Evolutionary conservation across 2,113 vertebrate genomes (phyloP).

Genomic region (Cephalopterus ornatus): DNA sequence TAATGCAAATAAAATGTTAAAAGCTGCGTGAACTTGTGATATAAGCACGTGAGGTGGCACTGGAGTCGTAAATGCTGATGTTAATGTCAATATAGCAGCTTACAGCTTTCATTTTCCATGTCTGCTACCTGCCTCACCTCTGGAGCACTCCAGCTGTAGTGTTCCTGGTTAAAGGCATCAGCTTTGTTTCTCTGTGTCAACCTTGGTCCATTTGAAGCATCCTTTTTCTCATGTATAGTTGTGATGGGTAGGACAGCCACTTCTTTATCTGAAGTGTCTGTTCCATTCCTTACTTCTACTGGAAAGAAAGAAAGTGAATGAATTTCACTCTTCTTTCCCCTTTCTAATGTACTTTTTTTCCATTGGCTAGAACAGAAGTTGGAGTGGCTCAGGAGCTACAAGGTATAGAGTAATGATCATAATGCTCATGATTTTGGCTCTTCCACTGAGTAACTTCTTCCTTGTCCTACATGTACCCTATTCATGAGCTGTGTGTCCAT

Average conservation of each 20-base stretch:
- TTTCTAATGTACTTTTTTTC: background rate
- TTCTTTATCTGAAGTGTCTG: background rate
- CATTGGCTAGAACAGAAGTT: background rate
- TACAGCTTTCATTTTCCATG: background rate
- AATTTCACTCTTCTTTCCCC: background rate
- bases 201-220: background rate
- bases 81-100: background rate
- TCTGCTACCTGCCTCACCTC: background rate
- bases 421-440: background rate
- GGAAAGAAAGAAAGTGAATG: background rate
- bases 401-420: background rate
- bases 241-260: background rate
- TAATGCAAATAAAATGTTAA: constrained; percentile 2
- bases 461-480: no score
- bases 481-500: background rate
- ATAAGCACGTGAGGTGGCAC: background rate
- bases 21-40: background rate
- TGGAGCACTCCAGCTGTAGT: background rate
- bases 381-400: background rate
- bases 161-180: background rate
- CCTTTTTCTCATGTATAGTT: background rate
- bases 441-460: background rate
- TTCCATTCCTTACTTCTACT: background rate
- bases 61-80: background rate
- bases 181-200: background rate